Base-by-base conservation (phyloP, 2,113 vertebrate genomes). In the Paratilapia polleni region DNA sequence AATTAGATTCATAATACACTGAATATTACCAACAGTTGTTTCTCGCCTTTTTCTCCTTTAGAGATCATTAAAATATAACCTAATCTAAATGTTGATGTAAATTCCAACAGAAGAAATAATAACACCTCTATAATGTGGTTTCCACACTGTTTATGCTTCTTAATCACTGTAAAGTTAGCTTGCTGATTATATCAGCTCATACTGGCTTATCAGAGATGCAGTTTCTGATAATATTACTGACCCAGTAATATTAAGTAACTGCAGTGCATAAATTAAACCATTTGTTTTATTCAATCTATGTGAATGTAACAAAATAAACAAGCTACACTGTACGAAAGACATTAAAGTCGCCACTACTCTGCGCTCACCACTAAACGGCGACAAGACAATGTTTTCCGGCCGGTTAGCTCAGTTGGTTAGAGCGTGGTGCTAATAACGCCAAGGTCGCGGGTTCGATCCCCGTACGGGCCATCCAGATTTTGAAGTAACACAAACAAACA, bases 401-500 rank as follows among this genome's bases (percentile, higher is more conserved):
- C 89, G 85, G 89, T 94, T 94, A 94, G 90, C 93, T 94, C 92
- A 93, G 90, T 82, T 94, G 92, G 92, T 93, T 93, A 95, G 92
- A 94, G 90, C 87, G 89, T 93, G 90, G 92, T 94, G 92, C 93
- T 93, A 95, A 94, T 93, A 93, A 95, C 86, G 91, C 91, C 88
- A 94, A 94, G 90, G 91, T 94, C 85, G 83, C 80, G 88, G 92
- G 90, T 94, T 93, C 87, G 90, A 94, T 90, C 84, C 93, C 93
- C 84, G 84, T 93, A 93, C 86, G 75, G 94, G 93, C 89, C 92
- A 93, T 2, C 0, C 1, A 1, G 1, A 0, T 31, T 34, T 78
- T n/a, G n/a, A n/a, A n/a, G n/a, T n/a, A n/a, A n/a, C n/a, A n/a
- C n/a, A n/a, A n/a, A n/a, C n/a, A n/a, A n/a, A n/a, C n/a, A n/a